Evolutionary conservation across 1,140 invertebrate species (phyloP), one percentile per base, ranked within the genome.

Genomic region (Calliphora vicina): DNA sequence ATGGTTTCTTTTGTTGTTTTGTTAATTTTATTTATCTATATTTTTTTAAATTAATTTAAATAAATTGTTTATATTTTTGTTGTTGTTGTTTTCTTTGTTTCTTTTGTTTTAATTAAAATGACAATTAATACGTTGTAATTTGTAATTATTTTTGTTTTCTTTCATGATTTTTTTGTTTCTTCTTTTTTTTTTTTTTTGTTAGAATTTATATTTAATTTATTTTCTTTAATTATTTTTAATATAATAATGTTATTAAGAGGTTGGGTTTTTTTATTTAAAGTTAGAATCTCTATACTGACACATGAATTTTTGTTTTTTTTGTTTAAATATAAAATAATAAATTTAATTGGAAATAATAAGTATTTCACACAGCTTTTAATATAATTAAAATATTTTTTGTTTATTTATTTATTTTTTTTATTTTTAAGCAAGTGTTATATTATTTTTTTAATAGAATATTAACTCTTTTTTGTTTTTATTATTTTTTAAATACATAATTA

Each of bases 301-400:
- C 20, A 78, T 78, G 74, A 78, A 78, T 9, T 78, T 67, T 45
- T 43, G 5, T n/a, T 76, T 42, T 76, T 20, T 29, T 27, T 45
- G 83, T 85, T 74, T 43, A 13, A 67, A 67, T 20, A 23, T 15
- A 67, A 67, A 50, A 50, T 35, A 2, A 35, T n/a, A 57, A n/a
- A n/a, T n/a, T 57, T 57, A 6, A 57, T 23, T 67, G 61, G 12
- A 67, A 20, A 67, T 23, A 67, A 67, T 50, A 50, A 17, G 17
- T 17, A 50, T 23, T 67, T 61, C n/a, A 67, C n/a, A 67, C 61
- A 67, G 23, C 61, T 67, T 67, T 67, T 67, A 67, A 29, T 43
- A 78, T 23, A 43, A 78, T 78, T 74, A 74, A 74, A 29, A 27
- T 67, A 83, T 83, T 83, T 82, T 85, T 83, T 23, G 10, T 61